A percentile compares a stretch with the other conserved stretches of the same genome.
phyloP scores from a whole-genome alignment of 37 sponge, comb jelly and placozoan genomes.

The Bolinopsis microptera region DNA sequence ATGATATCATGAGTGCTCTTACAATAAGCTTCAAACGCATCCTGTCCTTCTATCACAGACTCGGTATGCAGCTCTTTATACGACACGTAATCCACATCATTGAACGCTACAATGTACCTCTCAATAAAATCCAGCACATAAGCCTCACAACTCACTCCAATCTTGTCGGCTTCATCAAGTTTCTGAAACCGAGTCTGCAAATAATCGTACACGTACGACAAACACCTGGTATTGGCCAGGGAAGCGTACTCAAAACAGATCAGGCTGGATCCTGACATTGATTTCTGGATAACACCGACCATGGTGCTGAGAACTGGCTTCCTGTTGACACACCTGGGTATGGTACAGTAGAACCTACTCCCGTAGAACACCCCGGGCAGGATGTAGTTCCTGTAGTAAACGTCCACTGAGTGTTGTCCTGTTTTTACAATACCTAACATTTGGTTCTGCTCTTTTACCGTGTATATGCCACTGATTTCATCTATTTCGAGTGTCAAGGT shows the following conservation, averaged over 20 bases:
- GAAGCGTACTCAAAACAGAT: slow-evolving; percentile 43
- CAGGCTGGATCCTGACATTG: not conserved
- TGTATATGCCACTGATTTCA: slow-evolving; percentile 55
- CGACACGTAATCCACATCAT: not conserved
- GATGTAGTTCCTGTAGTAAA: slow-evolving; percentile 15
- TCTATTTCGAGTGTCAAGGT: slow-evolving; percentile 43
- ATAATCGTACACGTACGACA: not conserved
- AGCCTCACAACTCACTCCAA: not conserved
- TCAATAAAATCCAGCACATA: not conserved
- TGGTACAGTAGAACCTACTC: slow-evolving; percentile 26
- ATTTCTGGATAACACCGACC: slow-evolving; percentile 31
- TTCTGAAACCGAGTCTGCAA: slow-evolving; percentile 28
- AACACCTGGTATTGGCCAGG: not conserved
- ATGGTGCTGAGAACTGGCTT: slow-evolving; percentile 49
- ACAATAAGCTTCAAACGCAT: slow-evolving; percentile 27
- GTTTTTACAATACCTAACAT: slow-evolving; percentile 44
- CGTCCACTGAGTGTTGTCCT: slow-evolving; percentile 39
- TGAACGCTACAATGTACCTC: not conserved
- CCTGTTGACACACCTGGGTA: slow-evolving; percentile 24
- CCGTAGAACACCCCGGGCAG: slow-evolving; percentile 49
- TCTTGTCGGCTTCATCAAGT: slow-evolving; percentile 41
- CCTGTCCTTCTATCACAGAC: not conserved
- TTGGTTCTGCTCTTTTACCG: not conserved
- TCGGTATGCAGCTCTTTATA: slow-evolving; percentile 29
- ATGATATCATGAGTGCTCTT: not conserved